Evolutionary conservation across 2,113 vertebrate species (phyloP).

Genomic region (Microcebus murinus): DNA sequence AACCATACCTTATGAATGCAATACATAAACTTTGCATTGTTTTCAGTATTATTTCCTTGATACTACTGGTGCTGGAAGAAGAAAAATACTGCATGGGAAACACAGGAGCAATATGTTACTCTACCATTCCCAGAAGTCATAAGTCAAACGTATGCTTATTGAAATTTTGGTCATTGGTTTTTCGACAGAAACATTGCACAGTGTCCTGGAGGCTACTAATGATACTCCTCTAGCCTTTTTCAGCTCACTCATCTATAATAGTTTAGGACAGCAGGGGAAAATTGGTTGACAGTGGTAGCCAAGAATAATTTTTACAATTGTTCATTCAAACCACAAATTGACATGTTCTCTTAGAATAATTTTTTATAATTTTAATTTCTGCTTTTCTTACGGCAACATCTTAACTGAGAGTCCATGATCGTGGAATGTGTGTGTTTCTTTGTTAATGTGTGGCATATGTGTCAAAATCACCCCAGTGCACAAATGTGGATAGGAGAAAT

Average conservation of each 20-base stretch:
- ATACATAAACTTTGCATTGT: slow-evolving; percentile 25
- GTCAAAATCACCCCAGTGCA: background rate
- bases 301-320: slow-evolving; percentile 1
- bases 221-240: background rate
- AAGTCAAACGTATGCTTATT: slow-evolving; percentile 27
- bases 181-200: background rate
- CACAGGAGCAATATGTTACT: slow-evolving; percentile 32
- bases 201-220: background rate
- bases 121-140: background rate
- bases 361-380: background rate
- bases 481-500: background rate
- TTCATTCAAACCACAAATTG: slow-evolving; percentile 10
- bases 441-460: background rate
- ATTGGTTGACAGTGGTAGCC: background rate
- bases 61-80: background rate
- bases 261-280: background rate
- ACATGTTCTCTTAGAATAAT: background rate
- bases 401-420: background rate
- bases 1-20: background rate
- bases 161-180: slow-evolving; percentile 16
- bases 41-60: slow-evolving; percentile 46
- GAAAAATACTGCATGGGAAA: background rate
- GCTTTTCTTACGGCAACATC: background rate
- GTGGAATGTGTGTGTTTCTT: background rate
- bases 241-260: background rate